Evolutionary conservation across 2,113 vertebrate genomes (phyloP).

Genomic region (Apodemus speciosus): DNA sequence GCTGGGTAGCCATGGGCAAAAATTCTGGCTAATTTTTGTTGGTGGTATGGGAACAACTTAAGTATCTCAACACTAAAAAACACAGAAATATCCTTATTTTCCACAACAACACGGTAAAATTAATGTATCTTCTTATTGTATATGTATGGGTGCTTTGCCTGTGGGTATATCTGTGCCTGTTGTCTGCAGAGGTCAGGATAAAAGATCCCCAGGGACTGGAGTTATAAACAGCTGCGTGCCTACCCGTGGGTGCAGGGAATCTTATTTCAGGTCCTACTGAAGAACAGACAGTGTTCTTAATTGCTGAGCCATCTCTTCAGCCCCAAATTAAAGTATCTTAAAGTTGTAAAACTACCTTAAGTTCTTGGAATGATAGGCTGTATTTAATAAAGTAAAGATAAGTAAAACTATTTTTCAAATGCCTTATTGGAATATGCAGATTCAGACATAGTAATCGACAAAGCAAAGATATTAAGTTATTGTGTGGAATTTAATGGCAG

Average conservation of each 20-base stretch:
- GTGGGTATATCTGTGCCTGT: background rate
- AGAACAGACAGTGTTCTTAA: background rate
- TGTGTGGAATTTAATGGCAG: conserved; percentile 51
- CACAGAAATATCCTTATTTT: background rate
- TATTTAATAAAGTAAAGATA: conserved; percentile 57
- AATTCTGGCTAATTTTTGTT: background rate
- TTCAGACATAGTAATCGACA: conserved; percentile 40
- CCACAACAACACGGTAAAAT: background rate
- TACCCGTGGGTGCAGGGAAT: background rate
- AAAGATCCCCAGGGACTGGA: background rate
- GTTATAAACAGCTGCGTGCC: background rate
- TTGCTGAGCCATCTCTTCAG: background rate
- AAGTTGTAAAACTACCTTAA: background rate
- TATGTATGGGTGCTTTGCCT: background rate
- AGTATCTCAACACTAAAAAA: conserved; percentile 6
- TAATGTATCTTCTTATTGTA: background rate
- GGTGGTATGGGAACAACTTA: background rate
- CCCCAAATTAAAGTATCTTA: conserved; percentile 23
- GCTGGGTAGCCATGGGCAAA: background rate
- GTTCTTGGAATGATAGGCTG: background rate
- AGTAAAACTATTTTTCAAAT: conserved; percentile 43
- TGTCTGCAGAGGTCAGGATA: background rate
- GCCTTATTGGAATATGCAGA: conserved; percentile 15
- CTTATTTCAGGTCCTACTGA: background rate
- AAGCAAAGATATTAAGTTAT: conserved; percentile 66